Percentiles rank a stretch among this genome's conserved stretches.
phyloP scores from a whole-genome alignment of 2,113 vertebrate species.

The Phylloscopus whistleri region DNA sequence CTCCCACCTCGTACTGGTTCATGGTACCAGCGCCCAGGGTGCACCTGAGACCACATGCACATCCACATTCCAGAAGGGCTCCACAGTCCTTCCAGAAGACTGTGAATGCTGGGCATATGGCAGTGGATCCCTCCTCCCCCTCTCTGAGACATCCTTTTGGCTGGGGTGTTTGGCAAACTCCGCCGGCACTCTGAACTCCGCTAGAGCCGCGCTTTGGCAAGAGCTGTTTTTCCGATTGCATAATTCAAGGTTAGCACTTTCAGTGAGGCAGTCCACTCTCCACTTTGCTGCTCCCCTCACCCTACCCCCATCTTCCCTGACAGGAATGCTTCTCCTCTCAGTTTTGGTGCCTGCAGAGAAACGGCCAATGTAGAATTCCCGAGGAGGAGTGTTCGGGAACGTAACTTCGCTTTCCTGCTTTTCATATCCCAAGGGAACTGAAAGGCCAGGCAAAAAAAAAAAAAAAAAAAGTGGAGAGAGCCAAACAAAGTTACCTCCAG shows the following conservation, averaged over 20 bases:
- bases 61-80: not conserved
- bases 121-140: not conserved
- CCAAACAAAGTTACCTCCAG: not conserved
- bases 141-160: conserved; percentile 33
- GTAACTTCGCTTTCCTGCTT: not conserved
- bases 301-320: not conserved
- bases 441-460: not conserved
- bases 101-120: not conserved
- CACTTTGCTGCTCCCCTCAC: not conserved
- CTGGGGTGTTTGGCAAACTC: conserved; percentile 47
- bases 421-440: not conserved
- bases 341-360: not conserved
- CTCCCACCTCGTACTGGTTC: not conserved
- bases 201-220: conserved; percentile 14
- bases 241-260: conserved; percentile 54
- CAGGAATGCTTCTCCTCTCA: not conserved
- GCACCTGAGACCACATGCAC: not conserved
- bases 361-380: not conserved
- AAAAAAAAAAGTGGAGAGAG: not conserved
- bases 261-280: not conserved
- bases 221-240: conserved; percentile 23
- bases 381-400: not conserved
- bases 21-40: not conserved
- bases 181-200: conserved; percentile 3
- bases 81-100: not conserved